These are phyloP conservation scores for Plagodis dolabraria DNA, from an alignment of 2,888 invertebrate species.

Conservation along the genomic window DNA sequence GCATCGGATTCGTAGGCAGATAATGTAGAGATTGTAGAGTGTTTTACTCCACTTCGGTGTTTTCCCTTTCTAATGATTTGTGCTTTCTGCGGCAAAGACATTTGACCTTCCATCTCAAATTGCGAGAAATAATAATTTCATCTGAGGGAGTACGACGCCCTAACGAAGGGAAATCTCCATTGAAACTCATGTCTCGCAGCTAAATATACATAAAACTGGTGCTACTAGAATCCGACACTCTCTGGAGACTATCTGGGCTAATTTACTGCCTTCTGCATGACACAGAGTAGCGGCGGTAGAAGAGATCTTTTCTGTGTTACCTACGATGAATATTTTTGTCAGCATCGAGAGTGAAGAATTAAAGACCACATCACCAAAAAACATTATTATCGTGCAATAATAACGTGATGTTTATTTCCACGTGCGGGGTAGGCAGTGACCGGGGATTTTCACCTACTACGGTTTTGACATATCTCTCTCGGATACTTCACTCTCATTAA, in stretches of 20 bases:
- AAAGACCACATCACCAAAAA: no score
- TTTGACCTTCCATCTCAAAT: slow-evolving; percentile 6
- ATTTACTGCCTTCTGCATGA: slow-evolving; percentile 19
- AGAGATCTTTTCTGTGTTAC: not conserved
- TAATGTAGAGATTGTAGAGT: no score
- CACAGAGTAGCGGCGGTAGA: slow-evolving; percentile 3
- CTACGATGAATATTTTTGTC: not conserved
- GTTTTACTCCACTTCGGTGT: no score
- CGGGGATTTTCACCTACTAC: no score
- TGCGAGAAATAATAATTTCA: slow-evolving; percentile 10
- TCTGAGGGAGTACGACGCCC: not conserved
- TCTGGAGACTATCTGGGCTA: slow-evolving; percentile 17
- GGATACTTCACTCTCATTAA: no score
- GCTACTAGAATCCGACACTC: slow-evolving; percentile 20
- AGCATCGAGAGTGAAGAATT: no score
- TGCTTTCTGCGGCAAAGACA: not conserved
- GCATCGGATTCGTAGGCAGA: no score
- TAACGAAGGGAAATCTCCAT: slow-evolving; percentile 18
- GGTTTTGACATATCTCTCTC: no score
- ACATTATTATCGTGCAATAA: no score
- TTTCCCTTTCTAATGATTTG: no score
- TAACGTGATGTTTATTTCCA: no score
- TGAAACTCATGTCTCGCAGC: slow-evolving; percentile 11
- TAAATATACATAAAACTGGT: slow-evolving; percentile 24
- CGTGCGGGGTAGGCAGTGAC: no score